Evolutionary conservation across 2,113 vertebrate genomes (phyloP).

Genomic region (Etia nguti): DNA sequence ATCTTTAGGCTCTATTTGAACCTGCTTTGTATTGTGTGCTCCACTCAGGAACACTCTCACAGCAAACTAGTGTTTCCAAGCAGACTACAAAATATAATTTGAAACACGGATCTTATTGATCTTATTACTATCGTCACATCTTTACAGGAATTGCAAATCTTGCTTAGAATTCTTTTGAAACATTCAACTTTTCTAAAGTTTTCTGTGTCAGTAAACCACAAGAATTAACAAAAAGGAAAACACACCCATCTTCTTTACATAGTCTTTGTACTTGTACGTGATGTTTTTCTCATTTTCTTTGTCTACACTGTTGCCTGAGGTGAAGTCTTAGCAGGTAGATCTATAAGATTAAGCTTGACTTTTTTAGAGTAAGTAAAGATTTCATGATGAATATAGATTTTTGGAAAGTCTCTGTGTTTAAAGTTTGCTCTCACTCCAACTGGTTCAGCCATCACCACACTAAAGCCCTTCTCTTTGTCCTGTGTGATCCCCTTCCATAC

Average conservation of each 20-base stretch:
- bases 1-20: not conserved
- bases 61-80: not conserved
- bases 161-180: not conserved
- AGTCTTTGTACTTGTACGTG: not conserved
- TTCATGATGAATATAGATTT: conserved; percentile 20
- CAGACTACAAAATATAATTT: not conserved
- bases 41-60: not conserved
- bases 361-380: not conserved
- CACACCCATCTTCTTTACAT: not conserved
- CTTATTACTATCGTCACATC: not conserved
- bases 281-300: not conserved
- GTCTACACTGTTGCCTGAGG: conserved; percentile 7
- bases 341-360: conserved; percentile 27
- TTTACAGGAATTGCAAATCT: not conserved
- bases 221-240: not conserved
- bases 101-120: not conserved
- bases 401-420: not conserved
- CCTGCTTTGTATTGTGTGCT: not conserved
- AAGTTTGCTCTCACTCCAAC: not conserved
- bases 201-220: not conserved
- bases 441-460: not conserved
- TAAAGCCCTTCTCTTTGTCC: not conserved
- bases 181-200: not conserved
- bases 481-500: not conserved
- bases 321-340: conserved; percentile 31